Conservation (phyloP, 1,140 invertebrate species). For the Heterodera carotae region DNA sequence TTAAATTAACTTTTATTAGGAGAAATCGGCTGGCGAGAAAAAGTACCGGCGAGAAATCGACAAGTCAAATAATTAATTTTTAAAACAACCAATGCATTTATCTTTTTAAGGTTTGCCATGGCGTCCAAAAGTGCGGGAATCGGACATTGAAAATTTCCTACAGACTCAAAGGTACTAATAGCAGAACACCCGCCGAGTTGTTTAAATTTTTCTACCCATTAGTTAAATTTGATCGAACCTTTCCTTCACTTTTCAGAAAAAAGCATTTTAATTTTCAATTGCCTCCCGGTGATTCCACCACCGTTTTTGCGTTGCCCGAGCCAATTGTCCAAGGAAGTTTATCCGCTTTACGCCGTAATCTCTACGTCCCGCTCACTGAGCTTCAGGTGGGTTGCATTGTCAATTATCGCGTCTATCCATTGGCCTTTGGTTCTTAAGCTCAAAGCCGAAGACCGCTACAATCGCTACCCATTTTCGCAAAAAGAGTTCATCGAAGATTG, state of each 20-base stretch:
- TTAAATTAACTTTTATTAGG: no score
- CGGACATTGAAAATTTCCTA: constrained; percentile 58
- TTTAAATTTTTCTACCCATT: no score
- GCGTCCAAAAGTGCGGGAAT: constrained; percentile 53
- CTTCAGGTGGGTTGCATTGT: constrained; percentile 56
- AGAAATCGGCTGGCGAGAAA: no score
- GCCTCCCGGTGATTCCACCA: constrained; percentile 52
- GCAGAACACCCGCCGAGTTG: background rate
- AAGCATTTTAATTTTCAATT: constrained; percentile 59
- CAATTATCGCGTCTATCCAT: constrained; percentile 20
- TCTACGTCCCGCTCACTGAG: constrained; percentile 59
- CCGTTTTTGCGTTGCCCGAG: constrained; percentile 58
- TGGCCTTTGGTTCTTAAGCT: constrained; percentile 40
- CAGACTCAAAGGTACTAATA: constrained; percentile 42
- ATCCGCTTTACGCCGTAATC: constrained; percentile 55
- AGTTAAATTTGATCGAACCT: no score
- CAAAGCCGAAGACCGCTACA: constrained; percentile 51
- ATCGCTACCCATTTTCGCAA: constrained; percentile 58
- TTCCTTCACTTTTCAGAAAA: constrained; percentile 32
- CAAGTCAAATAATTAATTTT: no score
- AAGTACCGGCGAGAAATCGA: no score
- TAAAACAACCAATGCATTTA: no score
- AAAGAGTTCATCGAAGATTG: constrained; percentile 56
- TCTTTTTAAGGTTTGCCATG: constrained; percentile 50
- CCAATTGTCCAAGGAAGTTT: constrained; percentile 49